These are phyloP conservation scores for Myotis yumanensis DNA, from an alignment of 2,113 vertebrate genomes.

Conservation along the genomic window DNA sequence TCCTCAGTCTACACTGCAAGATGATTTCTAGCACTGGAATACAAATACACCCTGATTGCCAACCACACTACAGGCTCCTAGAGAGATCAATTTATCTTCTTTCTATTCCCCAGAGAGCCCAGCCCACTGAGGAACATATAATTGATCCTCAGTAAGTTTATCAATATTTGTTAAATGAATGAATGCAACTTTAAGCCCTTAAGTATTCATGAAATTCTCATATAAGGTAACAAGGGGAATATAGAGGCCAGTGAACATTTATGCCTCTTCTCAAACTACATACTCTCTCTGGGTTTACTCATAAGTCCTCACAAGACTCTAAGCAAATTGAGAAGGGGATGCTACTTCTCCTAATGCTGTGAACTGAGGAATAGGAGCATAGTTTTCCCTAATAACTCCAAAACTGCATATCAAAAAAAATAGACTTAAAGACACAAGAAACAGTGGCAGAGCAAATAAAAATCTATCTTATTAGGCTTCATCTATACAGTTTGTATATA, in stretches of 20 bases:
- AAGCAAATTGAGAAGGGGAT: background rate
- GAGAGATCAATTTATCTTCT: background rate
- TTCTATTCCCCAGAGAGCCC: background rate
- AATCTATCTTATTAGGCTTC: background rate
- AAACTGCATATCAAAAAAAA: background rate
- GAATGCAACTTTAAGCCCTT: background rate
- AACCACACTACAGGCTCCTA: background rate
- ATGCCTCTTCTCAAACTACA: background rate
- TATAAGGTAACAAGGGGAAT: background rate
- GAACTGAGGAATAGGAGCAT: background rate
- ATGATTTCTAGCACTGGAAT: background rate
- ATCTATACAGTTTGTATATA: background rate
- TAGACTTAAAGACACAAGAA: background rate
- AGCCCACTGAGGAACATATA: background rate
- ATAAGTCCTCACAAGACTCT: background rate
- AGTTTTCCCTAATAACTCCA: background rate
- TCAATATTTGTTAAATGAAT: slow-evolving; percentile 18
- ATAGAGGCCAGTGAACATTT: background rate
- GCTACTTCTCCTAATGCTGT: background rate
- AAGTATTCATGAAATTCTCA: background rate
- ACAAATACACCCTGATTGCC: background rate
- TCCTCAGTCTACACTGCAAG: background rate
- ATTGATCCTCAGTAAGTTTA: background rate
- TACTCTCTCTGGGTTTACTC: background rate
- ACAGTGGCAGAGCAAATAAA: background rate